Evolutionary conservation across 1,140 invertebrate genomes (phyloP), one percentile per base, ranked within the genome.

Genomic region (Philopotamus ludificatus): DNA sequence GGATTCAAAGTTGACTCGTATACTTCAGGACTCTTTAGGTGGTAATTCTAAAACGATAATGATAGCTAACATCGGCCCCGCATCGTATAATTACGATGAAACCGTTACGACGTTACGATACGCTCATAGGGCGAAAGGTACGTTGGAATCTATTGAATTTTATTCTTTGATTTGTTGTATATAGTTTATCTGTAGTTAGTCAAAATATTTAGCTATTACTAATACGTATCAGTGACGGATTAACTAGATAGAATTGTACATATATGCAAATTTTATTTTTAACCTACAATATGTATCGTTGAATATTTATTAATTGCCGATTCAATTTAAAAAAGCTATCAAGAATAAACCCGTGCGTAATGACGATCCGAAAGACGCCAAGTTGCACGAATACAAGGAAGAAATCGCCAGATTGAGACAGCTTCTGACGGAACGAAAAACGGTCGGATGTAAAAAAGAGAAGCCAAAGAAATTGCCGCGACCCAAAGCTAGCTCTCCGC

Each of bases 1-100:
- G 75, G 94, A 97, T 76, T 96, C 93, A 2, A 98, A 98, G 81
- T 81, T 98, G 41, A 98, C 95, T 0, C 82, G 95, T 50, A 82
- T 97, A 26, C 80, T 98, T 49, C 94, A 97, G 82, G 94, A 97
- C 81, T 97, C 94, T 0, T 80, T 97, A 9, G 95, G 95, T 66
- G 95, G 95, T 8, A 98, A 98, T 83, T 93, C 94, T 42, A 95
- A 94, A 77, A 98, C 95, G 10, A 91, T 97, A 28, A 98, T 98
- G 95, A 92, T 98, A 23, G 95, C 95, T 15, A 97, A 95, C 77
- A 91, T 98, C 72, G 95, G 95, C 4, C 95, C 95, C n/a, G 94
- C 95, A 3, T 89, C 86, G 71, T 95, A 93, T 79, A 98, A 98
- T 79, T 96, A 92, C 78, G 96, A 98, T 73, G 95, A 98, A 83